These are phyloP conservation scores for Nansenia antarctica DNA, from an alignment of 2,113 vertebrate species.

Conservation along the genomic window DNA sequence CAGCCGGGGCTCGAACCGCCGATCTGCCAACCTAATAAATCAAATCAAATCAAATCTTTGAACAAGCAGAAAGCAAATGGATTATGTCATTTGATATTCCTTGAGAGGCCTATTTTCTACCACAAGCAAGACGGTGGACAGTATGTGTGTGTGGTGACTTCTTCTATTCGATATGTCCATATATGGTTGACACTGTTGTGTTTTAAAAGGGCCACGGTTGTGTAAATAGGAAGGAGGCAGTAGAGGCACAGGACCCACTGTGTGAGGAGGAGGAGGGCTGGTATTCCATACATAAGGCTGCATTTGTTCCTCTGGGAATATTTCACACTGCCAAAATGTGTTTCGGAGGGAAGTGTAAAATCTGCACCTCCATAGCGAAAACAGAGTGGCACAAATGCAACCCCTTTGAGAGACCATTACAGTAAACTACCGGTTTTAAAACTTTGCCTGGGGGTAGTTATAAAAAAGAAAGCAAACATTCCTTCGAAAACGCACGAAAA, in stretches of 20 bases:
- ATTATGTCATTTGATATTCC: not conserved
- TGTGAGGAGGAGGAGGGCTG: not conserved
- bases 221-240: not conserved
- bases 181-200: not conserved
- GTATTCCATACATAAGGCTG: not conserved
- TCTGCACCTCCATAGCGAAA: conserved; percentile 1
- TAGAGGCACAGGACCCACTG: not conserved
- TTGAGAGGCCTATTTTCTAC: not conserved
- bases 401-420: not conserved
- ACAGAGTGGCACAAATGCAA: not conserved
- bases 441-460: not conserved
- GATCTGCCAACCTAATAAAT: no score
- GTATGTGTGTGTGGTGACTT: not conserved
- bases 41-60: no score
- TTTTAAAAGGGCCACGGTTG: not conserved
- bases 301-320: conserved; percentile 4
- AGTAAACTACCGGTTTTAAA: not conserved
- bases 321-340: conserved; percentile 5
- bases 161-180: not conserved
- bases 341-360: conserved; percentile 1
- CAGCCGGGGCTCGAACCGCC: no score
- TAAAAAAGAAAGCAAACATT: not conserved
- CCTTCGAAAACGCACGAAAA: no score
- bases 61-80: not conserved
- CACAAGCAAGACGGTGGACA: not conserved